These are phyloP conservation scores for Bembecia ichneumoniformis DNA, from an alignment of 2,888 invertebrate species.

Conservation along the genomic window DNA sequence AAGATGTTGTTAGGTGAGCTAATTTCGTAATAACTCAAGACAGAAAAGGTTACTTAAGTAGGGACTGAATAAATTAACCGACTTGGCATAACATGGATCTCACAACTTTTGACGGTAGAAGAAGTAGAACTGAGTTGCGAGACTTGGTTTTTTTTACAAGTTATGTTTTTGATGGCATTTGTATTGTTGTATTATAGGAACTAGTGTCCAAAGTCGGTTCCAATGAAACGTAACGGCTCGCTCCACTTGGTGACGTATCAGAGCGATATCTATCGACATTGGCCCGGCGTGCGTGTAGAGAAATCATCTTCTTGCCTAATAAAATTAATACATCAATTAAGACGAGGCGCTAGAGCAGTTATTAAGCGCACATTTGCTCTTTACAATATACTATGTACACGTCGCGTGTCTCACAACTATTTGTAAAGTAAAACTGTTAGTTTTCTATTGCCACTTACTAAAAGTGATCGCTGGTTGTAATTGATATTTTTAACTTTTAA, in stretches of 20 bases:
- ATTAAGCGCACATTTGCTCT: conserved; percentile 8
- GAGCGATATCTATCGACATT: conserved; percentile 15
- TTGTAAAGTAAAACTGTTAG: conserved; percentile 25
- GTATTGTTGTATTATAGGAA: not conserved
- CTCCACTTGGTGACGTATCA: conserved; percentile 29
- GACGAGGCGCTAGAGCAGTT: conserved; percentile 10
- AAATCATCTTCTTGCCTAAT: conserved; percentile 15
- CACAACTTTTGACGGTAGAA: too few species aligned
- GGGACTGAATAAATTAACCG: too few species aligned
- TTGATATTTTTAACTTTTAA: too few species aligned
- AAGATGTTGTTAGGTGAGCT: too few species aligned
- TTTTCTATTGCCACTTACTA: conserved; percentile 14
- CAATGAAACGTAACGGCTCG: conserved; percentile 22
- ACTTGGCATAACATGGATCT: too few species aligned
- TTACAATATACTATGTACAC: not conserved
- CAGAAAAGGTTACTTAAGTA: too few species aligned
- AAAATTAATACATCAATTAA: conserved; percentile 20
- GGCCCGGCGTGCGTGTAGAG: conserved; percentile 16
- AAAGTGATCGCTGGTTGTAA: not conserved
- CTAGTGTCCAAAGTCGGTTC: not conserved
- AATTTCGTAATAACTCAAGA: too few species aligned
- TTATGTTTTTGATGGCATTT: too few species aligned
- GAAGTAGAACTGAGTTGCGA: too few species aligned
- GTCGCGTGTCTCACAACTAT: conserved; percentile 27
- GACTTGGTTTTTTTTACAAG: too few species aligned